Conservation (phyloP, 2,888 invertebrate genomes). For the Rhynchonema sp. region DNA sequence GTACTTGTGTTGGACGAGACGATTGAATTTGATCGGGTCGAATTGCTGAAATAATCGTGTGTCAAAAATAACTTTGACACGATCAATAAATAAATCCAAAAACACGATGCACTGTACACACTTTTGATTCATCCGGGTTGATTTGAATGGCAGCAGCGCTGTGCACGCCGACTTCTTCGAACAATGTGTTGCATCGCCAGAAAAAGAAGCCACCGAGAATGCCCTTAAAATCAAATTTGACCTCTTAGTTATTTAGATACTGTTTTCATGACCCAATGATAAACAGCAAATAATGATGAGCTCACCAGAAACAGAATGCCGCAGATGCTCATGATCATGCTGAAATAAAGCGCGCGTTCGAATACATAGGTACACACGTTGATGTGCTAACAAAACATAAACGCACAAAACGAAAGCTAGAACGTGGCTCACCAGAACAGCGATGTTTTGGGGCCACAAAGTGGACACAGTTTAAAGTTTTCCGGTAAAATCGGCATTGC, state of each 20-base stretch:
- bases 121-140: not conserved
- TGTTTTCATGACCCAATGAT: no score
- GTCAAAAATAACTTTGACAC: no score
- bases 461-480: not conserved
- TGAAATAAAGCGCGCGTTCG: constrained; percentile 11
- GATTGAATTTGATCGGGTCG: no score
- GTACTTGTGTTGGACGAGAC: no score
- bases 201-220: not conserved
- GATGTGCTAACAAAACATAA: not conserved
- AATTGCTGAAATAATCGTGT: no score
- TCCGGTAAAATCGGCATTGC: not conserved
- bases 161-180: not conserved
- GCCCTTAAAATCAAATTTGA: not conserved
- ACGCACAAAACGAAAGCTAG: not conserved
- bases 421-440: not conserved
- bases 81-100: no score
- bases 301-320: constrained; percentile 1
- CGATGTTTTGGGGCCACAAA: not conserved
- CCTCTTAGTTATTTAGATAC: no score
- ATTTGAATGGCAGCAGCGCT: not conserved
- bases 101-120: not conserved
- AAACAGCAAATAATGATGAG: no score
- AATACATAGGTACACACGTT: no score
- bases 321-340: not conserved
- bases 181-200: not conserved